A percentile compares a stretch with the other conserved stretches of the same genome.
phyloP scores from a whole-genome alignment of 2,797 vertebrate genomes.

The Phrynocephalus forsythii region DNA sequence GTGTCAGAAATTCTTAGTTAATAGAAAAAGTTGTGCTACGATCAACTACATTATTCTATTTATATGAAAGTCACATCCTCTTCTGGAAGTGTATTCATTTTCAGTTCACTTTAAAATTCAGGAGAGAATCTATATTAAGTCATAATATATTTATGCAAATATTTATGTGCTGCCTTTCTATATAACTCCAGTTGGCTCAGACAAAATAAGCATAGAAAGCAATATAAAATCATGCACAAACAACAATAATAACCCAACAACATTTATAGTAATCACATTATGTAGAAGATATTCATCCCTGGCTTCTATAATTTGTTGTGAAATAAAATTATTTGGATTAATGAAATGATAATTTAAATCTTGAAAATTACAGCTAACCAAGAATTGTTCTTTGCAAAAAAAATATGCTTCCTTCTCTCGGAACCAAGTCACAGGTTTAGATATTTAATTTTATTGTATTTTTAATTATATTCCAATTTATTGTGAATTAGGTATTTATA shows the following conservation, averaged over 20 bases:
- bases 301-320: constrained; percentile 6
- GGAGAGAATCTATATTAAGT: constrained; percentile 36
- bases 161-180: not conserved
- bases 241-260: not conserved
- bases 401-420: not conserved
- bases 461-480: not conserved
- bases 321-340: not conserved
- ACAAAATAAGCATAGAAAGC: not conserved
- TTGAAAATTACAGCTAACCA: not conserved
- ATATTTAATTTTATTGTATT: constrained; percentile 34
- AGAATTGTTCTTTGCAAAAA: not conserved
- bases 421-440: not conserved
- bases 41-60: not conserved
- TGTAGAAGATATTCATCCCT: not conserved
- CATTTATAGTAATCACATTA: not conserved
- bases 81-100: not conserved
- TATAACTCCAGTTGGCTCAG: not conserved
- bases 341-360: not conserved
- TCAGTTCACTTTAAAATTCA: constrained; percentile 11
- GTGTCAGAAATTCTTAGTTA: rapidly evolving
- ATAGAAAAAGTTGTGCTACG: rapidly evolving
- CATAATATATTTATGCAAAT: constrained; percentile 40
- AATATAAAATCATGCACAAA: not conserved
- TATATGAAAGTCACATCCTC: rapidly evolving
- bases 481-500: not conserved